These are phyloP conservation scores for Oxyruncus cristatus DNA, from an alignment of 2,113 vertebrate species.

Conservation along the genomic window DNA sequence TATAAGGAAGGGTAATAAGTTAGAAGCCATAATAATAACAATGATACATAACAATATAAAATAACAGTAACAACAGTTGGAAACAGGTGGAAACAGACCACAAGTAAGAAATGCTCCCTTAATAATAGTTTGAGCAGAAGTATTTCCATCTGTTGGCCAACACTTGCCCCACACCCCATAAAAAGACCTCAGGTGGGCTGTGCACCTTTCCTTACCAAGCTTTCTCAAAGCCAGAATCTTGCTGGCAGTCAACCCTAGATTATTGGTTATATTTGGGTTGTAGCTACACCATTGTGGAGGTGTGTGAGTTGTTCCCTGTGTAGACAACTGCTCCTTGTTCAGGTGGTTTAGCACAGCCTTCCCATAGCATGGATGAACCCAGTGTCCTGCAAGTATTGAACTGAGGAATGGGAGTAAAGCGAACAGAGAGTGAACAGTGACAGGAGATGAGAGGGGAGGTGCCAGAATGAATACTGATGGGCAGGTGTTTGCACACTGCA, in stretches of 20 bases:
- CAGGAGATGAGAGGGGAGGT: not conserved
- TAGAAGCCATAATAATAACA: not conserved
- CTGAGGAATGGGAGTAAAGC: not conserved
- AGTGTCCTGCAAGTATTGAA: not conserved
- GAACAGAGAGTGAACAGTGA: not conserved
- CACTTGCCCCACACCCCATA: not conserved
- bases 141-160: not conserved
- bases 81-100: not conserved
- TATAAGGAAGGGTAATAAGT: accelerated
- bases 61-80: not conserved
- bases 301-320: not conserved
- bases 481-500: not conserved
- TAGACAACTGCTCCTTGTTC: not conserved
- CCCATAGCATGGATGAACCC: not conserved
- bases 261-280: not conserved
- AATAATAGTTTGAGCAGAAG: not conserved
- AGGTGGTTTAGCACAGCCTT: not conserved
- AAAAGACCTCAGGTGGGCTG: not conserved
- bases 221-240: not conserved
- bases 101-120: not conserved
- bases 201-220: accelerated
- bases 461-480: not conserved
- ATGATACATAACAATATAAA: not conserved
- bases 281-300: not conserved
- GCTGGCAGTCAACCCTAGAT: not conserved